Conservation (phyloP, 2,888 invertebrate species). For the Spodoptera picta region DNA sequence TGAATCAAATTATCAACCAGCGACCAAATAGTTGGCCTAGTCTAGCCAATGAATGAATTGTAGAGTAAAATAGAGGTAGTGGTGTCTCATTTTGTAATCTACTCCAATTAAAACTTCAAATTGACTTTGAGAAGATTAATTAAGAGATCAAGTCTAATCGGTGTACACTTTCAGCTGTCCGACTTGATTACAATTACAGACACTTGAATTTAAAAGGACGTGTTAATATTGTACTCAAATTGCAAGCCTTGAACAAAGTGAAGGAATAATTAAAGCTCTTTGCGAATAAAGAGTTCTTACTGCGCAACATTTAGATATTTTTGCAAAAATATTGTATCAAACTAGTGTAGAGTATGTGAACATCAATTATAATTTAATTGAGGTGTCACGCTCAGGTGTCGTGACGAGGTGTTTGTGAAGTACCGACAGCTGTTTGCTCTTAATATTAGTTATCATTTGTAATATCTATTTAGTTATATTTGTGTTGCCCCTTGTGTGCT, state of each 20-base stretch:
- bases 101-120: conserved; percentile 16
- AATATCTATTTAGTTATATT: conserved; percentile 38
- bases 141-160: conserved; percentile 10
- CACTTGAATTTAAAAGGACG: too few relatives aligned
- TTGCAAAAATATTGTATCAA: conserved; percentile 10
- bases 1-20: too few relatives aligned
- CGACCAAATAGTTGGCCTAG: background rate
- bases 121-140: conserved; percentile 16
- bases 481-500: conserved; percentile 26
- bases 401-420: conserved; percentile 49
- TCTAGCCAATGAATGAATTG: background rate
- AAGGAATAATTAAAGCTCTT: too few relatives aligned
- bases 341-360: conserved; percentile 11
- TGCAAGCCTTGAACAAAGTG: too few relatives aligned
- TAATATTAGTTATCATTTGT: conserved; percentile 50
- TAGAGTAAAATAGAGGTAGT: background rate
- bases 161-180: background rate
- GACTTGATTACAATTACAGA: conserved; percentile 5
- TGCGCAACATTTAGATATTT: conserved; percentile 13
- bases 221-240: too few relatives aligned
- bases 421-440: conserved; percentile 42
- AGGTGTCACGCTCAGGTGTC: conserved; percentile 39
- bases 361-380: conserved; percentile 56
- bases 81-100: conserved; percentile 1
- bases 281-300: background rate